Base-by-base conservation (phyloP, 2,797 vertebrate genomes). In the Alauda arvensis region DNA sequence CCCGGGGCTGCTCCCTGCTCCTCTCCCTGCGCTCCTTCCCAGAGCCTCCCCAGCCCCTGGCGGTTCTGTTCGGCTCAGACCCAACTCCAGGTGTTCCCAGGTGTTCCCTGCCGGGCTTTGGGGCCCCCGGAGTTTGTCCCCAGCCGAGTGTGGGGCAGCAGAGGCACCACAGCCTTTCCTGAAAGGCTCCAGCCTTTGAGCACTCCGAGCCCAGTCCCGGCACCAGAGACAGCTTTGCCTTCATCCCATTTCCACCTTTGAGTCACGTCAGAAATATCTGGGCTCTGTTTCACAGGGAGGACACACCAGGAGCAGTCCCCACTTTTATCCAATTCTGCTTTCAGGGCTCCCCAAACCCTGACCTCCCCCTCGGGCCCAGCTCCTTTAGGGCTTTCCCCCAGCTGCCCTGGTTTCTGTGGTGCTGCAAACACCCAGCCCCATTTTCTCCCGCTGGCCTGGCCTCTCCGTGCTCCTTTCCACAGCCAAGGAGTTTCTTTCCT, bases 281-380 rank as follows among this genome's bases (percentile, higher is more conserved):
- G 48, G 33, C 52, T 60, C 39, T 2, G 4, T 19, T 46, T 53
- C 39, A 12, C n/a, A 12, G 1, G 0, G 10, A 60, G 75, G 40
- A 25, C 62, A 42, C 37, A 14, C 8, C 3, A 5, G 2, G 12
- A 56, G 13, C 56, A 34, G 43, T 13, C 70, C 78, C 76, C 29
- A 2, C 3, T 71, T 25, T 37, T 49, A 70, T 83, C 42, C 51
- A 29, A 0, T 13, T 45, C 23, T 61, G 21, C 40, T 69, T 42
- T 39, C 65, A 71, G 68, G 82, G 68, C 43, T 34, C n/a, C 29
- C 24, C 67, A 42, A 25, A 26, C 45, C 12, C 33, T 39, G 45
- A 43, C 17, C n/a, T n/a, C 67, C 53, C 62, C 68, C 65, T 8
- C 61, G 18, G 46, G 37, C 48, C 39, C 29, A 15, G 25, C 46